A percentile compares a stretch with the other conserved stretches of the same genome.
Conservation (phyloP, 2,797 vertebrate species). For the Antrozous pallidus region DNA sequence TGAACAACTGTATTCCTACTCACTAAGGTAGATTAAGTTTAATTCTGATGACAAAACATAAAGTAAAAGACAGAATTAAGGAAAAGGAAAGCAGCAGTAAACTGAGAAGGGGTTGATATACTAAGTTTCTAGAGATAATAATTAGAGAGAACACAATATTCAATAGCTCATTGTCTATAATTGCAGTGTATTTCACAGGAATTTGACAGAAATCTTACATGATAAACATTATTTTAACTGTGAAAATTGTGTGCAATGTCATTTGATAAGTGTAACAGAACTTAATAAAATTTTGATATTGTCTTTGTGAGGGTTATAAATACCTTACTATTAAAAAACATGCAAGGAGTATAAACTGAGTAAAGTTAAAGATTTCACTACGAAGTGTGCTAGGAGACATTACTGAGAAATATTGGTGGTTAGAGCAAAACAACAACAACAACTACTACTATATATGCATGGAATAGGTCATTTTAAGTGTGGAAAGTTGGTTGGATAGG, state of each 20-base stretch:
- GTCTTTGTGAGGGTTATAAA: not conserved
- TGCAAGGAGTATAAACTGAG: not conserved
- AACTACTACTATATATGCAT: no score
- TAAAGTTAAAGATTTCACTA: not conserved
- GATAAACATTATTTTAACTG: not conserved
- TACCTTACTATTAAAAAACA: not conserved
- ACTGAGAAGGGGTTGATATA: not conserved
- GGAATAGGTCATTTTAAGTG: not conserved
- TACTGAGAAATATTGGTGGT: not conserved
- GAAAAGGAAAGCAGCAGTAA: not conserved
- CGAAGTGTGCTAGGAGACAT: not conserved
- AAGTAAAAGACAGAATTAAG: not conserved
- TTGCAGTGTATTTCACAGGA: not conserved
- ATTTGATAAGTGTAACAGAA: not conserved
- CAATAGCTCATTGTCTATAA: not conserved
- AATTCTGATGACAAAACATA: not conserved
- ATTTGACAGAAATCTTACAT: not conserved
- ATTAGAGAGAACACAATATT: not conserved
- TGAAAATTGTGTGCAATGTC: not conserved
- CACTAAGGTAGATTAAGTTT: not conserved
- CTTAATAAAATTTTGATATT: not conserved
- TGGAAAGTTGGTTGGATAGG: not conserved
- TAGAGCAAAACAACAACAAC: not conserved
- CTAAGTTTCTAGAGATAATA: not conserved
- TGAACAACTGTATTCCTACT: not conserved